Conservation (phyloP, 1,140 invertebrate genomes). For the Hesperophylax magnus region DNA sequence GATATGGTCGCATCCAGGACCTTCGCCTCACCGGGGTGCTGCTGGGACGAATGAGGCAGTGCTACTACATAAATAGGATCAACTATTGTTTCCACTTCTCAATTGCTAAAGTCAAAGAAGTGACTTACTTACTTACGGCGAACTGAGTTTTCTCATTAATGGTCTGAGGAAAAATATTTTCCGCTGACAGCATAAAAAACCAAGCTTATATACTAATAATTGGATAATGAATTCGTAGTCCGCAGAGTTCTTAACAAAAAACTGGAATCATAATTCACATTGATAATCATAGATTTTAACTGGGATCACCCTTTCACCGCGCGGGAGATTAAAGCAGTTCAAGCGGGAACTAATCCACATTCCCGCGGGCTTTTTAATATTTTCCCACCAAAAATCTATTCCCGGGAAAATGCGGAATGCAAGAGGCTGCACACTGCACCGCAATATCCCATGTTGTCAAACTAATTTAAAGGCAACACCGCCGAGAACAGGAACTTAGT, state of each 20-base stretch:
- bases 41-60: too few relatives aligned
- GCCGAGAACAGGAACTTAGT: not conserved
- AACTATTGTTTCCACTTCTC: too few relatives aligned
- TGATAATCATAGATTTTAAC: not conserved
- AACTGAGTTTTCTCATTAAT: too few relatives aligned
- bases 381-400: slow-evolving; percentile 34
- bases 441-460: slow-evolving; percentile 34
- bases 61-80: too few relatives aligned
- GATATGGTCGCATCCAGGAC: too few relatives aligned
- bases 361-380: slow-evolving; percentile 15
- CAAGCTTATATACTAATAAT: not conserved
- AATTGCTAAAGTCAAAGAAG: too few relatives aligned
- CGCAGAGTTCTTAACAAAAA: not conserved
- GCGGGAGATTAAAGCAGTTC: not conserved
- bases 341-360: slow-evolving; percentile 27
- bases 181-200: not conserved
- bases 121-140: too few relatives aligned
- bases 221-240: not conserved
- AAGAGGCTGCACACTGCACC: slow-evolving; percentile 15
- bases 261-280: not conserved
- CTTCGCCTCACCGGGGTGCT: too few relatives aligned
- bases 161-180: too few relatives aligned
- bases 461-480: slow-evolving; percentile 40
- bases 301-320: not conserved
- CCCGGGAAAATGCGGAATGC: not conserved